These are phyloP conservation scores for Tachyglossus aculeatus DNA, from an alignment of 2,797 vertebrate species.

Conservation along the genomic window DNA sequence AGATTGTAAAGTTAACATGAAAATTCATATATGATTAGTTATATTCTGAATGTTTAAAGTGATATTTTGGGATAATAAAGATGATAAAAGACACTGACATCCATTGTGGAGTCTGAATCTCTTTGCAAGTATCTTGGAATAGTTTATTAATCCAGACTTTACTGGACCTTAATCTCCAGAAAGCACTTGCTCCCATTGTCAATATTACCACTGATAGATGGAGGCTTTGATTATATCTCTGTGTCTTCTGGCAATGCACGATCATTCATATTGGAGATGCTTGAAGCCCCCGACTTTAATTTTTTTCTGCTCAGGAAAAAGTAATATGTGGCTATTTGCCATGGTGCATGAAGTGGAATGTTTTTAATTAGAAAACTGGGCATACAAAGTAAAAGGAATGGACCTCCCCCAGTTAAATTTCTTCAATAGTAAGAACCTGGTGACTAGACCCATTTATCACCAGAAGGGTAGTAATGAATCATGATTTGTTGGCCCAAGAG, in stretches of 20 bases:
- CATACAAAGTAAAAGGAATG: neutral
- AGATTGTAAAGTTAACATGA: no score
- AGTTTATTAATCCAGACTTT: slow-evolving; percentile 55
- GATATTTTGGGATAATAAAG: no score
- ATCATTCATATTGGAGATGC: slow-evolving; percentile 15
- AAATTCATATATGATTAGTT: no score
- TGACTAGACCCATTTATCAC: slow-evolving; percentile 20
- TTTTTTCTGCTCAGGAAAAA: no score
- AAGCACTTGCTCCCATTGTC: slow-evolving; percentile 50
- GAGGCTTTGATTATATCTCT: slow-evolving; percentile 38
- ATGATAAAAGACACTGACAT: no score
- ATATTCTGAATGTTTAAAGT: no score
- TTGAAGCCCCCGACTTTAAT: no score
- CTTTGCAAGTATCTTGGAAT: slow-evolving; percentile 38
- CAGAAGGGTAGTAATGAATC: neutral
- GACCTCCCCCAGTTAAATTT: neutral
- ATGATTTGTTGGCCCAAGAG: slow-evolving; percentile 3
- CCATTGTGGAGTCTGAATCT: slow-evolving; percentile 23
- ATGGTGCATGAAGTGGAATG: neutral
- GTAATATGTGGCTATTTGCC: neutral
- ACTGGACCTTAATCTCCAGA: slow-evolving; percentile 60
- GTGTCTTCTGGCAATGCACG: slow-evolving; percentile 11
- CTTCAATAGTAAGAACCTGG: slow-evolving; percentile 3
- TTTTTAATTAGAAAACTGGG: slow-evolving; percentile 18
- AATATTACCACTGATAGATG: slow-evolving; percentile 39